Evolutionary conservation across 2,797 vertebrate genomes (phyloP).

Genomic region (Chelonia mydas): DNA sequence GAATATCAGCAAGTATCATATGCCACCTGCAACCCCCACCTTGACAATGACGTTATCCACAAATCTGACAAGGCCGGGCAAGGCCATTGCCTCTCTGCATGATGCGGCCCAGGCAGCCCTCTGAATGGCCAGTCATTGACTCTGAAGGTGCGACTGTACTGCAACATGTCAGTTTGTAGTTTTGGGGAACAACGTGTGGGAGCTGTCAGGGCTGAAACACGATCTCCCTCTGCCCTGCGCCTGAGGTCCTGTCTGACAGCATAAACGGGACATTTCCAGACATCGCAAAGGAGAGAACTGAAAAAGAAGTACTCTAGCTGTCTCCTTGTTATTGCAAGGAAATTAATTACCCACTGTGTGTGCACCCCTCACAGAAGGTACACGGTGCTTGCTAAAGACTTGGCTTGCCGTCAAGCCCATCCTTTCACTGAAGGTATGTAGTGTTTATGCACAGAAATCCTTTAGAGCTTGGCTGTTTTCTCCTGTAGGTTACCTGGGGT

Average conservation of each 20-base stretch:
- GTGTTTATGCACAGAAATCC: neutral
- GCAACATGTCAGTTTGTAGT: neutral
- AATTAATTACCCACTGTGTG: neutral
- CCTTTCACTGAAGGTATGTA: neutral
- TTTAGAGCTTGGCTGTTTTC: neutral
- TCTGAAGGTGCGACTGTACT: neutral
- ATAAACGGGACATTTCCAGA: neutral
- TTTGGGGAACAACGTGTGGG: neutral
- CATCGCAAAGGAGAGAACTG: neutral
- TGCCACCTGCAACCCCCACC: neutral
- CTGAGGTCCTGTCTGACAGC: slow-evolving; percentile 13
- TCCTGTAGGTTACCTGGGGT: neutral
- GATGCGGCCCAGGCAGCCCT: neutral
- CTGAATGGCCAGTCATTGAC: neutral
- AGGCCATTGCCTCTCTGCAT: accelerated
- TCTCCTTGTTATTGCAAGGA: neutral
- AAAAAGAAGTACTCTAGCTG: neutral
- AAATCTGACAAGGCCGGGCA: neutral
- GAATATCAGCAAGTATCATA: neutral
- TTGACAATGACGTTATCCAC: neutral
- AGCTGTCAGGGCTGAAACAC: neutral
- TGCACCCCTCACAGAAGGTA: neutral
- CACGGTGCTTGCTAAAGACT: neutral
- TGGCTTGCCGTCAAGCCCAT: neutral
- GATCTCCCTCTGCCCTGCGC: neutral